These are phyloP conservation scores for Raja brachyura DNA, from an alignment of 2,113 vertebrate genomes.

Conservation along the genomic window DNA sequence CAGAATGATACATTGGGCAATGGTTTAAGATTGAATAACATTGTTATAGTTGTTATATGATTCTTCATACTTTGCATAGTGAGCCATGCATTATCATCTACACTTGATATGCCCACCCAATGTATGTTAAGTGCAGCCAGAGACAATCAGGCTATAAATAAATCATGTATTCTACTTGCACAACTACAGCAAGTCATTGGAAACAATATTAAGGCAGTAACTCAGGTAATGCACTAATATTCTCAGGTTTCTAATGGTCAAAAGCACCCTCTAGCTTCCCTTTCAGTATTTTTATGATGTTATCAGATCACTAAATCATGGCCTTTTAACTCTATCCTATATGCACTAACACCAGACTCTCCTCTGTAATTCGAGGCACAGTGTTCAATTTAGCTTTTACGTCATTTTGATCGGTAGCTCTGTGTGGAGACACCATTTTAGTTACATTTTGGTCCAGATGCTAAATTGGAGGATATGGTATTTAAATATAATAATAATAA, in stretches of 20 bases:
- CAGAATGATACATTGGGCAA: background rate
- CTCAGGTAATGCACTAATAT: background rate
- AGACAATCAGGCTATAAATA: background rate
- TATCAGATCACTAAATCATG: background rate
- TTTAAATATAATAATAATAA: background rate
- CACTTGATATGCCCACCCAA: background rate
- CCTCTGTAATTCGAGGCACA: background rate
- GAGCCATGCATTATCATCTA: background rate
- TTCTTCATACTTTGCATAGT: background rate
- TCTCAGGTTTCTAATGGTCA: background rate
- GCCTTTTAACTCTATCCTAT: background rate
- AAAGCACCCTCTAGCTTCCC: background rate
- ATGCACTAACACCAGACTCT: background rate
- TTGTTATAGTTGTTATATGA: too few relatives aligned
- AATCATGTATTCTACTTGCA: background rate
- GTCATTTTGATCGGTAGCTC: background rate
- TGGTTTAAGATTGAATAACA: background rate
- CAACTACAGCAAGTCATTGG: background rate
- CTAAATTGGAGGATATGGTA: background rate
- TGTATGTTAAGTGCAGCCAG: background rate
- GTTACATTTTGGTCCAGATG: background rate
- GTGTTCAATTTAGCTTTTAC: too few relatives aligned
- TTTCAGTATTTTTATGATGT: background rate
- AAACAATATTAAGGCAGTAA: background rate
- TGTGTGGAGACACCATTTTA: background rate